These are phyloP conservation scores for Montipora sp. DNA, from an alignment of 64 coral and sea anemone species.

Conservation along the genomic window DNA sequence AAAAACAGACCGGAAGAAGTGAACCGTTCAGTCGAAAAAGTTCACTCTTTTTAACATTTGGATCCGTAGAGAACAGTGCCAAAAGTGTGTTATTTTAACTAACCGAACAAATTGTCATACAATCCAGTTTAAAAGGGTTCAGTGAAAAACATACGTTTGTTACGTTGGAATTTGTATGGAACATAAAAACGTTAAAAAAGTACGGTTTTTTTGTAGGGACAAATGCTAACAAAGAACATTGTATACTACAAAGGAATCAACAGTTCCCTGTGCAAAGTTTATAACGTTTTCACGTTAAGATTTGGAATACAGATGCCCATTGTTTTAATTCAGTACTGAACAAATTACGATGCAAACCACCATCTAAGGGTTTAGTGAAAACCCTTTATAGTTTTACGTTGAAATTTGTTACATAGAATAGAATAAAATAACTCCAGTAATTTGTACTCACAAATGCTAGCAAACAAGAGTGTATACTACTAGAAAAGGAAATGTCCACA, in stretches of 20 bases:
- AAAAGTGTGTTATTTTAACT: conserved; percentile 7
- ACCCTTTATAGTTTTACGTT: not conserved
- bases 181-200: not conserved
- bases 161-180: not conserved
- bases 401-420: not conserved
- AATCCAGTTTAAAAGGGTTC: too few relatives aligned
- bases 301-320: not conserved
- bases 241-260: not conserved
- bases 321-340: not conserved
- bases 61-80: not conserved
- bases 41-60: conserved; percentile 34
- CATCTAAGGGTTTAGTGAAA: not conserved
- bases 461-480: conserved; percentile 29
- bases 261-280: conserved; percentile 8
- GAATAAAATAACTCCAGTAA: not conserved
- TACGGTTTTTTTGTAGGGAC: conserved; percentile 3
- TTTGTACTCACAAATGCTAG: conserved; percentile 15
- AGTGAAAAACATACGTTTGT: not conserved
- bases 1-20: not conserved
- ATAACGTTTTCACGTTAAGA: not conserved
- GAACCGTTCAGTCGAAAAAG: not conserved
- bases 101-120: too few relatives aligned
- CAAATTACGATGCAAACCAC: not conserved
- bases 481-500: not conserved
- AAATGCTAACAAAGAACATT: conserved; percentile 28